Base-by-base conservation (phyloP, 37 sponge, comb jelly and placozoan genomes). In the Bolinopsis microptera region DNA sequence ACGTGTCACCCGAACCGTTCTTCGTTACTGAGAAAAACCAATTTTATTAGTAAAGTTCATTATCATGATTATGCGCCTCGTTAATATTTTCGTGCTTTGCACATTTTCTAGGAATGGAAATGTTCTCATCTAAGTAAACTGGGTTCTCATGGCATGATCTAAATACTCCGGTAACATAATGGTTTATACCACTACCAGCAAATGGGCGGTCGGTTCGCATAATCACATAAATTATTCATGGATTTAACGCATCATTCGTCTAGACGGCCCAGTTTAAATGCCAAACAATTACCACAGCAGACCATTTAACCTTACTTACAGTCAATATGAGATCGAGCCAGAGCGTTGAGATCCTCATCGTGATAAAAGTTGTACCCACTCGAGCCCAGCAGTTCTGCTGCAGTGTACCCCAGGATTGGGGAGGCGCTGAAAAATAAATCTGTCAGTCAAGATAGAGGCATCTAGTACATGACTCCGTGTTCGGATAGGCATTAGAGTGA, bases 351-450 rank as follows among this genome's bases (percentile, higher is more conserved):
- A 33, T 80, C 82, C 38, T 80, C 82, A 22, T 80, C 82, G 82
- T 80, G 82, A 22, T 80, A 80, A 36, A 80, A 35, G 38, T 80
- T 80, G 82, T 80, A 80, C 9, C 38, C 82, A 22, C 37, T 80
- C 36, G 82, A 80, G 2, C 82, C 82, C 22, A 80, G 82, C 8
- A 80, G 37, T 30, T 80, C 82, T 2, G 82, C 82, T 3, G 82
- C 82, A 0, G 82, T 36, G 82, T 80, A 80, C 0, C 82, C 82
- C 37, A 80, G 38, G 38, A 80, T 80, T 16, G 82, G 16, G 35
- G 82, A 35, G 38, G 82, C 82, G 38, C 82, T 80, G 38, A 30
- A 37, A 37, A 22, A 25, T n/a, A n/a, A n/a, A n/a, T n/a, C n/a
- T n/a, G n/a, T n/a, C 9, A 13, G 61, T 48, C 61, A 48, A 48